These are phyloP conservation scores for Pungitius pungitius DNA, from an alignment of 2,113 vertebrate genomes.

Conservation along the genomic window DNA sequence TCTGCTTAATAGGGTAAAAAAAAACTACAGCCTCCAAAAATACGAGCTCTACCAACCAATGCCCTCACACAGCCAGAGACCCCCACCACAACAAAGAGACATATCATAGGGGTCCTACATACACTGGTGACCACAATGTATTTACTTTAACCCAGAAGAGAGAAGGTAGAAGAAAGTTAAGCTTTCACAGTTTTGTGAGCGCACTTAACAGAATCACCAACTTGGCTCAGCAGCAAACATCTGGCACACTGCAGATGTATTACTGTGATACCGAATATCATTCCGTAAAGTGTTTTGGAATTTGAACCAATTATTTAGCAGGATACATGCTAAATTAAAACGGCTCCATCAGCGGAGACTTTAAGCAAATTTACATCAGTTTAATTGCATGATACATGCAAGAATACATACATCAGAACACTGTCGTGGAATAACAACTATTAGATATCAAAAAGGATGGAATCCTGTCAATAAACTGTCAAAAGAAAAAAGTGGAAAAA, in stretches of 20 bases:
- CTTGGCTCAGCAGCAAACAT: slow-evolving; percentile 41
- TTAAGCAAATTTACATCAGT: neutral
- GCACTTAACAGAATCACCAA: slow-evolving; percentile 13
- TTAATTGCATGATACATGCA: neutral
- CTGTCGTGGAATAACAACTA: neutral
- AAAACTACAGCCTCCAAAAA: slow-evolving; percentile 55
- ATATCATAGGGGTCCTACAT: slow-evolving; percentile 1
- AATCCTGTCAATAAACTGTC: too few species aligned
- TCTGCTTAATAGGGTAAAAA: slow-evolving; percentile 76
- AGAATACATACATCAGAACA: neutral
- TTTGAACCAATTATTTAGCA: neutral
- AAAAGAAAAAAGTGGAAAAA: too few species aligned
- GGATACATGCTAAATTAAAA: neutral
- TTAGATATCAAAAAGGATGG: neutral
- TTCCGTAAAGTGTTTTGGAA: neutral
- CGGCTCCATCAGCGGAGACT: neutral
- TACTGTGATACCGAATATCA: slow-evolving; percentile 38
- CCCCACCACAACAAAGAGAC: slow-evolving; percentile 8
- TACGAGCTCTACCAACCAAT: slow-evolving; percentile 47
- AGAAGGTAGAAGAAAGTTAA: slow-evolving; percentile 3
- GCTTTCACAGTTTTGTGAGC: neutral
- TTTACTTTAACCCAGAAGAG: neutral
- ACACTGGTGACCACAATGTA: slow-evolving; percentile 11
- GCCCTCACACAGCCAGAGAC: slow-evolving; percentile 23
- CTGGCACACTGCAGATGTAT: slow-evolving; percentile 41